These are phyloP conservation scores for Pterophyllum scalare DNA, from an alignment of 2,113 vertebrate genomes.

Conservation along the genomic window DNA sequence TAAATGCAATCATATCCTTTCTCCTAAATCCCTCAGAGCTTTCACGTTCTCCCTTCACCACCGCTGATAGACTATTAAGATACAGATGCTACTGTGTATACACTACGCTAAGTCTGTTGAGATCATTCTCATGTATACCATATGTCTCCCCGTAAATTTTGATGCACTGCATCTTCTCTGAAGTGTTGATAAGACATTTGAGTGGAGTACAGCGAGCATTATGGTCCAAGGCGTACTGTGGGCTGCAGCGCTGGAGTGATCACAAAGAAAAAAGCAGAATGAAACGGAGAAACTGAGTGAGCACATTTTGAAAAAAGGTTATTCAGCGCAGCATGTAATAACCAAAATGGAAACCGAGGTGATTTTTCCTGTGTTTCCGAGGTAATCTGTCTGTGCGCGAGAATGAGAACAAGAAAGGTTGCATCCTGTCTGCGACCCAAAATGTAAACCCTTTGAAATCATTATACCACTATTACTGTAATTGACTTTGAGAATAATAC, in stretches of 20 bases:
- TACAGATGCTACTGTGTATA: slow-evolving; percentile 65
- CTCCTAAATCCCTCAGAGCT: slow-evolving; percentile 77
- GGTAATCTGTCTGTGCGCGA: slow-evolving; percentile 38
- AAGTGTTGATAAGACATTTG: slow-evolving; percentile 61
- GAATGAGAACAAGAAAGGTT: slow-evolving; percentile 25
- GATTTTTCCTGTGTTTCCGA: background rate
- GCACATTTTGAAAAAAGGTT: slow-evolving; percentile 34
- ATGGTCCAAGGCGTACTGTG: slow-evolving; percentile 33
- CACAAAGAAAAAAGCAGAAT: slow-evolving; percentile 27
- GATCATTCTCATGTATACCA: slow-evolving; percentile 57
- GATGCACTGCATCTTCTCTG: slow-evolving; percentile 50
- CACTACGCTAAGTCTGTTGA: slow-evolving; percentile 45
- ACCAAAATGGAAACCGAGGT: slow-evolving; percentile 24
- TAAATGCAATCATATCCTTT: slow-evolving; percentile 78
- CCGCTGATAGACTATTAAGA: slow-evolving; percentile 70
- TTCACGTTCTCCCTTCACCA: slow-evolving; percentile 62
- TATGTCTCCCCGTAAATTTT: slow-evolving; percentile 53
- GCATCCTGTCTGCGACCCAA: slow-evolving; percentile 34
- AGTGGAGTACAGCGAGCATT: slow-evolving; percentile 39
- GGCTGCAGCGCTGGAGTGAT: slow-evolving; percentile 20
- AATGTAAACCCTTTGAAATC: slow-evolving; percentile 63
- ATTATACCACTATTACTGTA: slow-evolving; percentile 72
- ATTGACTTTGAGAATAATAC: slow-evolving; percentile 77
- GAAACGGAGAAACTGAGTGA: slow-evolving; percentile 35
- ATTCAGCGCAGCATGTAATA: slow-evolving; percentile 19